phyloP scores from a whole-genome alignment of 2,888 invertebrate species.

The Chymomyza fuscimana region DNA sequence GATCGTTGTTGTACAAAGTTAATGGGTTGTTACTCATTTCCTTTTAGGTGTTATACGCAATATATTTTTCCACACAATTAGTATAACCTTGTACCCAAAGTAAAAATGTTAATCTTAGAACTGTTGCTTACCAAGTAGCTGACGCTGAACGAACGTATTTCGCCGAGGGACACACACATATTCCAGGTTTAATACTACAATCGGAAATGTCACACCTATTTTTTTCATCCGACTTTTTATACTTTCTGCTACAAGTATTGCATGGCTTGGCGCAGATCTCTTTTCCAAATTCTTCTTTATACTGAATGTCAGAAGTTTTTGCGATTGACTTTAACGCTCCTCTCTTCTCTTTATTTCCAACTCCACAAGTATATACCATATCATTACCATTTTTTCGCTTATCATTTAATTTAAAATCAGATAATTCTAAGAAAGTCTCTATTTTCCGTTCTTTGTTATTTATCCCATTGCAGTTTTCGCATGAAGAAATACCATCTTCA shows the following conservation, averaged over 20 bases:
- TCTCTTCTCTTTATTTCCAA: too few species aligned
- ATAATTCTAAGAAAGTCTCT: too few species aligned
- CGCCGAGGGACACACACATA: background rate
- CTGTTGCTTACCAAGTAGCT: constrained; percentile 49
- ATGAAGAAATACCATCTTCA: constrained; percentile 23
- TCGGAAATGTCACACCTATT: background rate
- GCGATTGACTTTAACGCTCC: background rate
- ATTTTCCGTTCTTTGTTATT: constrained; percentile 19
- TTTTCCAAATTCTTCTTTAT: background rate
- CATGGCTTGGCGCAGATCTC: background rate
- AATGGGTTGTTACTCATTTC: too few species aligned
- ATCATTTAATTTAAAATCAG: too few species aligned
- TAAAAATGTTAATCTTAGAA: background rate
- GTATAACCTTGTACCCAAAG: background rate
- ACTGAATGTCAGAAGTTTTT: background rate
- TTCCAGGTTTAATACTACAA: background rate
- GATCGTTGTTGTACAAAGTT: too few species aligned
- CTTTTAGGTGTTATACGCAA: too few species aligned
- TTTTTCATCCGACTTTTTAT: constrained; percentile 14
- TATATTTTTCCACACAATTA: too few species aligned
- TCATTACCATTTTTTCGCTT: too few species aligned
- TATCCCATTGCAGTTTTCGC: constrained; percentile 34
- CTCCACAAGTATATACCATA: too few species aligned
- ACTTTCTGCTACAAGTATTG: background rate
- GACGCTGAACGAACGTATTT: constrained; percentile 42